These are phyloP conservation scores for Fundulus diaphanus DNA, from an alignment of 2,797 vertebrate species.

Conservation along the genomic window DNA sequence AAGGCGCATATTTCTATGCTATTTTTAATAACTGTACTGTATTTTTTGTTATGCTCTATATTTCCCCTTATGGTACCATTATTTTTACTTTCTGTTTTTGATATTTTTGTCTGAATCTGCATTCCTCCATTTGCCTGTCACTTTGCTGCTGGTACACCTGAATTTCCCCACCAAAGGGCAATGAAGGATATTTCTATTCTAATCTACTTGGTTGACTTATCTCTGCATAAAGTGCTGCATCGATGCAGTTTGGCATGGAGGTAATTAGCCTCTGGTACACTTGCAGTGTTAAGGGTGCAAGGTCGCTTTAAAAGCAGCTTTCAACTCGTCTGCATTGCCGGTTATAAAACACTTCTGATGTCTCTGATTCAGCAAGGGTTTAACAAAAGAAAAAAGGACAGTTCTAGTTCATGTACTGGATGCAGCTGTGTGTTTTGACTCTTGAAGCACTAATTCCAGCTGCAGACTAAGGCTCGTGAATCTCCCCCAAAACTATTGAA, in stretches of 20 bases:
- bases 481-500: not conserved
- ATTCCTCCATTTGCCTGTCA: too few relatives aligned
- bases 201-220: not conserved
- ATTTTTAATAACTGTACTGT: too few relatives aligned
- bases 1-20: too few relatives aligned
- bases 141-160: too few relatives aligned
- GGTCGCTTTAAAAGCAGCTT: not conserved
- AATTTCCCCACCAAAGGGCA: too few relatives aligned
- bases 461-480: not conserved
- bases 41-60: too few relatives aligned
- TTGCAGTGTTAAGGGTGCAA: not conserved
- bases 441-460: not conserved
- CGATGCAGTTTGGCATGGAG: not conserved
- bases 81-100: too few relatives aligned
- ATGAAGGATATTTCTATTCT: too few relatives aligned
- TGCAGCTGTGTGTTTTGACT: not conserved
- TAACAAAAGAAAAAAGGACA: not conserved
- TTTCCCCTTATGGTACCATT: too few relatives aligned
- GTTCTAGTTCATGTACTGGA: not conserved
- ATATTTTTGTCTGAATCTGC: too few relatives aligned
- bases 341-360: not conserved
- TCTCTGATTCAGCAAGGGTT: not conserved
- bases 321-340: not conserved
- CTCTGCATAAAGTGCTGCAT: not conserved
- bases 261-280: not conserved